phyloP scores from a whole-genome alignment of 2,113 vertebrate genomes.

The Bombycilla garrulus region DNA sequence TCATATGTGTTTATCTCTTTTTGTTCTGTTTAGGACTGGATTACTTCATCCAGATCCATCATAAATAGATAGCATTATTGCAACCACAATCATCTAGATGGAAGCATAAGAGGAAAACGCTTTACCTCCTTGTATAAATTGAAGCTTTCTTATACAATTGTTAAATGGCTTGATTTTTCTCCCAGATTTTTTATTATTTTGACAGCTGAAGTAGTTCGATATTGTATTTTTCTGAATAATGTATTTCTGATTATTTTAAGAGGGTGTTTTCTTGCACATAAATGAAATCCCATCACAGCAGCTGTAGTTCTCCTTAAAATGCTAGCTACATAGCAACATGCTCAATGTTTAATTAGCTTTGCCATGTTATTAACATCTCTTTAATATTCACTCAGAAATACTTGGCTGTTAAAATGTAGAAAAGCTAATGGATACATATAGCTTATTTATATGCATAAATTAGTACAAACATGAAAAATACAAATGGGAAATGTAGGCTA shows the following conservation, averaged over 20 bases:
- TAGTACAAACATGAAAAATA: not conserved
- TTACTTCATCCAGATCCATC: not conserved
- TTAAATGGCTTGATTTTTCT: slow-evolving; percentile 7
- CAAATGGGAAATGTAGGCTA: not conserved
- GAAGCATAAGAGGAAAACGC: not conserved
- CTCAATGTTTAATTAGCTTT: slow-evolving; percentile 48
- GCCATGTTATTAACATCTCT: slow-evolving; percentile 15
- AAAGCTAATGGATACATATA: not conserved
- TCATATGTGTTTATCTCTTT: not conserved
- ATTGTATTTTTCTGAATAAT: slow-evolving; percentile 27
- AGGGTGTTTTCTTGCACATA: not conserved
- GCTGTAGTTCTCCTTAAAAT: slow-evolving; percentile 39
- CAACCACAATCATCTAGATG: not conserved
- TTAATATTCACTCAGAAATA: slow-evolving; percentile 37
- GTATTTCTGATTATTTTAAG: slow-evolving; percentile 19
- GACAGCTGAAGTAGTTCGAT: slow-evolving; percentile 9
- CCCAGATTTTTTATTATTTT: not conserved
- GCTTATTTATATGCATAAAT: slow-evolving; percentile 20
- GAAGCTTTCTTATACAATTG: not conserved
- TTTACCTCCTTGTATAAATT: not conserved
- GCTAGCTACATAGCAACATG: not conserved
- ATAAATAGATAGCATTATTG: not conserved
- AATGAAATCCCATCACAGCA: slow-evolving; percentile 21
- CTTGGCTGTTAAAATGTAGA: not conserved
- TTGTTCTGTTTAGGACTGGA: not conserved